Evolutionary conservation across 2,888 invertebrate species (phyloP).

Genomic region (Apamea monoglypha): DNA sequence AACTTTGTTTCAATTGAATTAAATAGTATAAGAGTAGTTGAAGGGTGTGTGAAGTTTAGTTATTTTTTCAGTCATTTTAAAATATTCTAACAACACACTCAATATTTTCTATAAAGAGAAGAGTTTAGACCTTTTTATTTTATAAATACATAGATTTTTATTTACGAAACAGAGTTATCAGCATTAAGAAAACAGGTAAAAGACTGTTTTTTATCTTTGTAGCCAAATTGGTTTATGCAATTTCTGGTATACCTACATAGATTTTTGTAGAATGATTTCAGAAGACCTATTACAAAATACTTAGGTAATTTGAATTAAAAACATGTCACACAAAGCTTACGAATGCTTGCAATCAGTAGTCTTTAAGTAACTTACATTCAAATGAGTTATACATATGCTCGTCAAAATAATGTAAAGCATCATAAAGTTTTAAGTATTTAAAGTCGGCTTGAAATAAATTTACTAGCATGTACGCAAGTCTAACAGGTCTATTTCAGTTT

Average conservation of each 20-base stretch:
- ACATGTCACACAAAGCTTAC: background rate
- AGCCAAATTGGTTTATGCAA: no score
- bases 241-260: background rate
- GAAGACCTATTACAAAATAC: background rate
- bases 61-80: background rate
- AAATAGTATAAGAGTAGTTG: no score
- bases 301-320: background rate
- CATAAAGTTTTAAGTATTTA: constrained; percentile 49
- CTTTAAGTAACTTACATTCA: background rate
- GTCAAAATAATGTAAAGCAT: constrained; percentile 22
- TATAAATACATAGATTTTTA: background rate
- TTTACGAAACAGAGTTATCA: background rate
- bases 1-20: background rate
- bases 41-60: background rate
- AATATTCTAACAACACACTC: background rate
- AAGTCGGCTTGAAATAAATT: constrained; percentile 55
- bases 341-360: background rate
- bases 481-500: constrained; percentile 83
- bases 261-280: background rate
- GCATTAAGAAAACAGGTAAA: background rate
- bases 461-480: constrained; percentile 68
- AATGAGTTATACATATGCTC: background rate
- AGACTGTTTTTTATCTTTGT: background rate
- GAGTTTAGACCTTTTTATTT: background rate
- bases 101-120: background rate